These are phyloP conservation scores for Menidia beryllina DNA, from an alignment of 2,113 vertebrate species.

Conservation along the genomic window DNA sequence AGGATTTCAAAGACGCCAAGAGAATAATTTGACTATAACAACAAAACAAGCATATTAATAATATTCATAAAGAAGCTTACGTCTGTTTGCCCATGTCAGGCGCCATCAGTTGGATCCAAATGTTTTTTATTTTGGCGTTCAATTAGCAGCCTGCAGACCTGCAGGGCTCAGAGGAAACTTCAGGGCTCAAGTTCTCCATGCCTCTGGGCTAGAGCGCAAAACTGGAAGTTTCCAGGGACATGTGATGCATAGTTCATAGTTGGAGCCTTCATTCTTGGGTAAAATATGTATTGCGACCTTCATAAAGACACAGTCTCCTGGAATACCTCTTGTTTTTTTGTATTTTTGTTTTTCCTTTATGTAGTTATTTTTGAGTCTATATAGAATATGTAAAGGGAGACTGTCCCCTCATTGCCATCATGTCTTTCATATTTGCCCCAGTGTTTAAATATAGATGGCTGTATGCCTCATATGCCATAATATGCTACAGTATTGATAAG, in stretches of 20 bases:
- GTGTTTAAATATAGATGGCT: no score
- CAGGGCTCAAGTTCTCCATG: neutral
- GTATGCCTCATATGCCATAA: no score
- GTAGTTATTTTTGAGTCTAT: no score
- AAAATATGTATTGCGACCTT: no score
- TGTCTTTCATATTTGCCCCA: neutral
- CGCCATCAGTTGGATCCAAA: constrained; percentile 13
- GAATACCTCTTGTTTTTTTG: no score
- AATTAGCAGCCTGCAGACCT: constrained; percentile 15
- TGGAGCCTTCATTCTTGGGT: no score
- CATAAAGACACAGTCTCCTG: no score
- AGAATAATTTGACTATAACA: constrained; percentile 42
- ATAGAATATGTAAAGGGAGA: no score
- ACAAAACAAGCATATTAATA: constrained; percentile 46
- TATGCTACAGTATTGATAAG: no score
- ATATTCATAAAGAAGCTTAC: constrained; percentile 29
- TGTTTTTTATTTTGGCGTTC: constrained; percentile 2
- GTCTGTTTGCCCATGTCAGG: constrained; percentile 20
- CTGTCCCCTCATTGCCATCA: neutral
- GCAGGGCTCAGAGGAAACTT: neutral
- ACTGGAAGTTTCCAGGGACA: neutral
- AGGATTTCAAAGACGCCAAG: constrained; percentile 43
- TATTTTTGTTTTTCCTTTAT: no score
- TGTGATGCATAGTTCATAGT: no score
- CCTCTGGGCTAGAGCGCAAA: no score